These are phyloP conservation scores for Melanotaenia boesemani DNA, from an alignment of 2,797 vertebrate genomes.

Conservation along the genomic window DNA sequence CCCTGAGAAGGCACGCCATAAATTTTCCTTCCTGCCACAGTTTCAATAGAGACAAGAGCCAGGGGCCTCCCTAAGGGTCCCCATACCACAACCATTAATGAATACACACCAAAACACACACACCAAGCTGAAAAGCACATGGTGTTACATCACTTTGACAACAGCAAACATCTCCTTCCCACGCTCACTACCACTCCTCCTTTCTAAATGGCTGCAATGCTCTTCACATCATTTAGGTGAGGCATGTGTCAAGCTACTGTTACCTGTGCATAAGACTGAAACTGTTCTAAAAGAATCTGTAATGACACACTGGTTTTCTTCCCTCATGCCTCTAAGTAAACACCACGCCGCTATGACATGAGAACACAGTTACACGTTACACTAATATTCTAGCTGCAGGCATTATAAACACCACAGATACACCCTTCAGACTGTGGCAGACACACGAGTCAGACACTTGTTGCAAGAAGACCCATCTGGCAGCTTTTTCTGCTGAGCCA, in stretches of 20 bases:
- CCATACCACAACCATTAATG: slow-evolving; percentile 4
- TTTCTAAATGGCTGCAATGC: neutral
- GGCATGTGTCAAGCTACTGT: slow-evolving; percentile 31
- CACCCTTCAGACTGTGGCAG: neutral
- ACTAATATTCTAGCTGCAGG: neutral
- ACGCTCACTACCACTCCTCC: neutral
- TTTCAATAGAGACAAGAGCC: slow-evolving; percentile 8
- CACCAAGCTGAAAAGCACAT: neutral
- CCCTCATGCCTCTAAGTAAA: neutral
- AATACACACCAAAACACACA: slow-evolving; percentile 3
- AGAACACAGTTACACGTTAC: neutral
- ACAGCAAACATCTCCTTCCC: slow-evolving; percentile 36
- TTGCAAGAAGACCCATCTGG: neutral
- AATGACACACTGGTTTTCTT: neutral
- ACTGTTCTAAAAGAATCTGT: neutral
- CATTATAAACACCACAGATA: neutral
- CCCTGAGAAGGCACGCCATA: neutral
- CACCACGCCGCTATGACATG: neutral
- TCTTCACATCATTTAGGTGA: slow-evolving; percentile 24
- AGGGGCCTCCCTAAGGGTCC: slow-evolving; percentile 25
- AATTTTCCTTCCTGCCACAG: neutral
- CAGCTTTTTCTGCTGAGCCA: neutral
- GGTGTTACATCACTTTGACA: slow-evolving; percentile 8
- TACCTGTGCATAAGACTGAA: slow-evolving; percentile 18
- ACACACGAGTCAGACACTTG: neutral